phyloP scores from a whole-genome alignment of 1,140 invertebrate genomes.

The Sycophaga agraensis region DNA sequence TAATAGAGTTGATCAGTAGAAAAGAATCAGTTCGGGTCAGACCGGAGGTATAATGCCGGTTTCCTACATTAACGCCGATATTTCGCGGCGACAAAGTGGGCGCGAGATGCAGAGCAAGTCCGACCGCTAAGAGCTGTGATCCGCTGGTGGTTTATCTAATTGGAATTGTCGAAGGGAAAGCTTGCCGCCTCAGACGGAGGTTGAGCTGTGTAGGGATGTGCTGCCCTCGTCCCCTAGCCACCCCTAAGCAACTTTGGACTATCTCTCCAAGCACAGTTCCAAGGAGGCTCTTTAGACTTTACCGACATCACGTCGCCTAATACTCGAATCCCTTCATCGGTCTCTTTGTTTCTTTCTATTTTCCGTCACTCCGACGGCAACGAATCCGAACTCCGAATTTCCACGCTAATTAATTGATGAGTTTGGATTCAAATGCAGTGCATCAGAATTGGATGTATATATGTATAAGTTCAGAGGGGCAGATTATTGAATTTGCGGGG shows the following conservation, averaged over 20 bases:
- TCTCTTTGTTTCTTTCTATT: background rate
- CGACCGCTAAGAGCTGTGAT: slow-evolving; percentile 53
- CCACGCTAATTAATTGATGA: slow-evolving; percentile 53
- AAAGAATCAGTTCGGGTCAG: too few species aligned
- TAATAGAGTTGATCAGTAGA: too few species aligned
- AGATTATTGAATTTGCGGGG: slow-evolving; percentile 21
- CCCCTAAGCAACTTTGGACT: slow-evolving; percentile 52
- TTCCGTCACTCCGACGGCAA: too few species aligned
- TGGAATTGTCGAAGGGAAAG: slow-evolving; percentile 51
- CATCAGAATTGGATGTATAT: slow-evolving; percentile 34
- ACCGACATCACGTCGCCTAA: slow-evolving; percentile 58
- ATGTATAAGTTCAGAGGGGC: too few species aligned
- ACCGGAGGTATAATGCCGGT: too few species aligned
- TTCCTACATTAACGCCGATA: slow-evolving; percentile 41
- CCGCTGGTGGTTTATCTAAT: slow-evolving; percentile 56
- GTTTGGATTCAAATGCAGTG: slow-evolving; percentile 43
- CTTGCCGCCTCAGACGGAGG: slow-evolving; percentile 7
- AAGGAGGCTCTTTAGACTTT: slow-evolving; percentile 57
- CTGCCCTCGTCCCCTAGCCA: too few species aligned
- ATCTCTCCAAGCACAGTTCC: slow-evolving; percentile 50
- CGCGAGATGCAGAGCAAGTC: slow-evolving; percentile 38
- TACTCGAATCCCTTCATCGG: slow-evolving; percentile 55
- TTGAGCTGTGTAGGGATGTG: slow-evolving; percentile 18
- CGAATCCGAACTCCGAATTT: too few species aligned
- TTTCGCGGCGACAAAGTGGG: slow-evolving; percentile 33